These are phyloP conservation scores for Kuschelorhynchus macadamiae DNA, from an alignment of 2,888 invertebrate species.

Conservation along the genomic window DNA sequence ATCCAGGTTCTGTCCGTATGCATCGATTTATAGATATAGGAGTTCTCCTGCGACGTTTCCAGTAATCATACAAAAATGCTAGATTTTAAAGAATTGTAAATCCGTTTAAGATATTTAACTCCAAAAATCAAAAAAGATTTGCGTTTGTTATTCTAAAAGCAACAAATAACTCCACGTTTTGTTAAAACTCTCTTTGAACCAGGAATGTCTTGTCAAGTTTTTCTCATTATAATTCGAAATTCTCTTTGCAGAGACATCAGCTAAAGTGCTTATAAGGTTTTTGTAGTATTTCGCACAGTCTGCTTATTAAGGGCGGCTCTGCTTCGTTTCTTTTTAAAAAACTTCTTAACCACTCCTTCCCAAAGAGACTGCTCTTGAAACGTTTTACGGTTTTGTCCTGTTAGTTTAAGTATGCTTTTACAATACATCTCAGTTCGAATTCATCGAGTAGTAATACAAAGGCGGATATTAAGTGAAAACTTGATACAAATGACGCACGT, in stretches of 20 bases:
- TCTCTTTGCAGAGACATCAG: too few relatives aligned
- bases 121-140: too few relatives aligned
- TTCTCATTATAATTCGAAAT: constrained; percentile 47
- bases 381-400: constrained; percentile 10
- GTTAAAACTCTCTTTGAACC: constrained; percentile 52
- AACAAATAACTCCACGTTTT: constrained; percentile 50
- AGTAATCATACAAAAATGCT: constrained; percentile 57
- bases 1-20: constrained; percentile 57
- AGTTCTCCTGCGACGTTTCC: constrained; percentile 56
- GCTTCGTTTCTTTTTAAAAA: constrained; percentile 32
- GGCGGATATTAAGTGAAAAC: too few relatives aligned
- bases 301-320: constrained; percentile 23
- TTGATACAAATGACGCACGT: too few relatives aligned
- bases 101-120: constrained; percentile 57
- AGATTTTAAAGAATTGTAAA: constrained; percentile 57
- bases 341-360: constrained; percentile 27
- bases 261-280: constrained; percentile 7
- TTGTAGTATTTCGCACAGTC: neutral
- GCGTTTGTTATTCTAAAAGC: too few relatives aligned
- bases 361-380: constrained; percentile 17
- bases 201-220: constrained; percentile 59
- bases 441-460: too few relatives aligned
- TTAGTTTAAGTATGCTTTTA: neutral
- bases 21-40: constrained; percentile 45
- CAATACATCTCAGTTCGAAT: too few relatives aligned